Percentiles rank a stretch among this genome's conserved stretches.
These are phyloP conservation scores for Diarsia mendica DNA, from an alignment of 2,888 invertebrate species.

Conservation along the genomic window DNA sequence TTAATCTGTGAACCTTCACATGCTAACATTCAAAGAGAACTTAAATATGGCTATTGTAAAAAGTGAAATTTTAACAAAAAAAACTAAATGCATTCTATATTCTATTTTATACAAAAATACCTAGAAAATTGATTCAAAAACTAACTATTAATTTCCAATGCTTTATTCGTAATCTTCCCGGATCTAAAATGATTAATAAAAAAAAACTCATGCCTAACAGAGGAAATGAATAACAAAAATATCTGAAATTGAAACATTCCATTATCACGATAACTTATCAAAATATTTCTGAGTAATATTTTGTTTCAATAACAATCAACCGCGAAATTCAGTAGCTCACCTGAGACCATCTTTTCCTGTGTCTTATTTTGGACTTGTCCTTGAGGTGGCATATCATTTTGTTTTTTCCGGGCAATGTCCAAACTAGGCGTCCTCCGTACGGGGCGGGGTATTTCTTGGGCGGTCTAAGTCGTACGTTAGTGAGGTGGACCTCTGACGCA, in stretches of 20 bases:
- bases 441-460: conserved; percentile 95
- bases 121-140: background rate
- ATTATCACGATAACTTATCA: conserved; percentile 49
- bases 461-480: conserved; percentile 91
- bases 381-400: conserved; percentile 96
- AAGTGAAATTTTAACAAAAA: background rate
- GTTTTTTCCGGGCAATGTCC: conserved; percentile 96
- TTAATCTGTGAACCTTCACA: background rate
- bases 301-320: conserved; percentile 10
- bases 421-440: conserved; percentile 96
- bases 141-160: background rate
- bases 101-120: background rate
- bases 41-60: background rate
- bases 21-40: conserved; percentile 2
- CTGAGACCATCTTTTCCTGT: conserved; percentile 98
- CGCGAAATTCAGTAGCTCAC: conserved; percentile 75
- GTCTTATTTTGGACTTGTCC: conserved; percentile 96
- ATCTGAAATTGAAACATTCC: conserved; percentile 7
- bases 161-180: conserved; percentile 15
- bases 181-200: conserved; percentile 36
- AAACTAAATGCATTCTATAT: background rate
- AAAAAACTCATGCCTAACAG: background rate
- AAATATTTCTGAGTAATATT: conserved; percentile 27
- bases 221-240: conserved; percentile 33
- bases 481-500: conserved; percentile 93